phyloP scores from a whole-genome alignment of 37 sponge, comb jelly and placozoan genomes.

The Halisarca cf. caerulea region DNA sequence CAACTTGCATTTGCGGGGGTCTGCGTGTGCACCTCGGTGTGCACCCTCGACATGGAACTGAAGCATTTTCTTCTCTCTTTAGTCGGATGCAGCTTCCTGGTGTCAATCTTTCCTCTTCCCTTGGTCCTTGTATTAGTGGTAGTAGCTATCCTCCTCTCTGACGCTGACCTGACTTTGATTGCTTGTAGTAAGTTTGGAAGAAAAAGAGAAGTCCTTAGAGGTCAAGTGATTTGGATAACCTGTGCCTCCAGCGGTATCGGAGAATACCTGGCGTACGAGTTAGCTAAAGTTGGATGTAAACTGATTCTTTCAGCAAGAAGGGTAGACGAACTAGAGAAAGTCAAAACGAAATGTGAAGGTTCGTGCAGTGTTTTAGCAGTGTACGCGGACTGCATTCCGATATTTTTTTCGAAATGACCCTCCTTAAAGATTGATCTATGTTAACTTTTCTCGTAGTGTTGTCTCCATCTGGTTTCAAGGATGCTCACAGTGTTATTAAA shows the following conservation, averaged over 20 bases:
- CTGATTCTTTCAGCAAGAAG: conserved; percentile 87
- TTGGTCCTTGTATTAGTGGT: background rate
- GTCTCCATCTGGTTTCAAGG: conserved; percentile 40
- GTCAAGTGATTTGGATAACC: conserved; percentile 92
- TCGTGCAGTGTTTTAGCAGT: no score
- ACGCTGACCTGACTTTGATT: conserved; percentile 36
- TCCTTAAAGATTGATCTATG: no score
- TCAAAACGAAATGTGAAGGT: conserved; percentile 74
- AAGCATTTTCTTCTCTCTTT: background rate
- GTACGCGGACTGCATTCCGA: no score
- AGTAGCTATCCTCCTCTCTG: background rate
- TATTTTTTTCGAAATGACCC: no score
- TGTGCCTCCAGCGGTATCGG: conserved; percentile 93
- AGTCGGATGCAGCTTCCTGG: background rate
- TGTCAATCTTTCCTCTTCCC: background rate
- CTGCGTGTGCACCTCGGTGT: no score
- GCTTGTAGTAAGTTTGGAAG: conserved; percentile 40
- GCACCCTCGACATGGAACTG: no score
- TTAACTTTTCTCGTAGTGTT: no score
- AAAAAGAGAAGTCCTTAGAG: conserved; percentile 34
- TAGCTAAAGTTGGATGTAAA: no score
- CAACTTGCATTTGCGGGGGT: no score
- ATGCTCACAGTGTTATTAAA: conserved; percentile 53
- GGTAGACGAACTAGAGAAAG: conserved; percentile 68
- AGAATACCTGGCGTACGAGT: conserved; percentile 57